These are phyloP conservation scores for Halesus radiatus DNA, from an alignment of 1,140 invertebrate species.

Conservation along the genomic window DNA sequence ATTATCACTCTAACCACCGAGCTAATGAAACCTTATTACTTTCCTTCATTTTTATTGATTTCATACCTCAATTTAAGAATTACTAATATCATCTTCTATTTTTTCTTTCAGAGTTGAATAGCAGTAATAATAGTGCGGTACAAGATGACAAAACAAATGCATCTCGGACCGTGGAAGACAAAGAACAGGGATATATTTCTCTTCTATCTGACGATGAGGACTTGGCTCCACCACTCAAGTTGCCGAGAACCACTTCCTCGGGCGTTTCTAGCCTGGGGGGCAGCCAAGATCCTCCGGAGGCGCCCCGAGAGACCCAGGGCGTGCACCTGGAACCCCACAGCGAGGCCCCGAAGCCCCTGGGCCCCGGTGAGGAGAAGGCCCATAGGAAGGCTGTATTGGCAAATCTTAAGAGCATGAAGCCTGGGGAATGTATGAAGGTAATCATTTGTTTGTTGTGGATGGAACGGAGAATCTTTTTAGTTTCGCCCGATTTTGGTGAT, in stretches of 20 bases:
- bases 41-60: no score
- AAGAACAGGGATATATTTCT: conserved; percentile 19
- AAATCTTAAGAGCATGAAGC: conserved; percentile 65
- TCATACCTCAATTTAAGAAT: no score
- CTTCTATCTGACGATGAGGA: conserved; percentile 31
- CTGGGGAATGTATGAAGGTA: conserved; percentile 73
- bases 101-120: no score
- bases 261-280: not conserved
- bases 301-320: not conserved
- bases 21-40: no score
- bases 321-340: not conserved
- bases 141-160: no score
- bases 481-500: no score
- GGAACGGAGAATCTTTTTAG: no score
- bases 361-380: conserved; percentile 59
- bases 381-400: conserved; percentile 54
- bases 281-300: not conserved
- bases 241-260: not conserved
- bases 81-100: no score
- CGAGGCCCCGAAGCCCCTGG: not conserved
- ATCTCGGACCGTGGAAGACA: not conserved
- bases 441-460: no score
- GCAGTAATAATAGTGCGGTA: no score
- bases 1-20: no score
- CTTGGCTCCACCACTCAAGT: not conserved